Base-by-base conservation (phyloP, 2,888 invertebrate species). In the Bimastos eiseni region DNA sequence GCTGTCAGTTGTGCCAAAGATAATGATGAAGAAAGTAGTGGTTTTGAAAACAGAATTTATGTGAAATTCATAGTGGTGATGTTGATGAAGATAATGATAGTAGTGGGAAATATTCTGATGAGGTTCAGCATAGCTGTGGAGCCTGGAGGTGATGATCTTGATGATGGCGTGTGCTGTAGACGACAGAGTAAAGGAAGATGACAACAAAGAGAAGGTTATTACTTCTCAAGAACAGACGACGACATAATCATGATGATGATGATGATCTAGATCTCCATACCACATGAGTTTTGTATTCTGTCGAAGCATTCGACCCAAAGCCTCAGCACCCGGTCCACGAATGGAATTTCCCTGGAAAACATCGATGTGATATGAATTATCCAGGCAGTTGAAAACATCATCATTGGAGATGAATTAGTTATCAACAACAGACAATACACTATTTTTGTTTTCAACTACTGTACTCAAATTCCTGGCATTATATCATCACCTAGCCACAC, bases 271-370 rank as follows among this genome's bases (percentile, higher is more conserved):
- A 11, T 70, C 6, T 30, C n/a, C n/a, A n/a, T 92, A 95, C 95
- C 94, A 94, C 89, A 93, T 90, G 88, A 95, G 91, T 90, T 93
- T 92, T 89, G 93, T 93, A 92, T 95, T 95, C 37, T 94, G 93
- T 89, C 93, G 91, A 44, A 95, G 91, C 94, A 95, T 93, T 91
- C 94, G 93, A 0, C 95, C 95, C 11, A 95, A 91, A 44, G 93
- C 93, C 91, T 95, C 95, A 33, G 94, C 93, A 19, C 94, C 94
- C 83, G 94, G 91, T n/a, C 94, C 95, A 91, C 95, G 92, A 15
- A 95, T 94, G 90, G 95, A 94, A 92, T 95, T 95, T 41, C 95
- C 95, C 94, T 95, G 90, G 24, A 92, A 49, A 33, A 49, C 0
- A 34, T 86, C 17, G 8, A 33, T 1, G 30, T 86, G 24, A 86